These are phyloP conservation scores for Hetaerina americana DNA, from an alignment of 1,140 invertebrate species.

Conservation along the genomic window DNA sequence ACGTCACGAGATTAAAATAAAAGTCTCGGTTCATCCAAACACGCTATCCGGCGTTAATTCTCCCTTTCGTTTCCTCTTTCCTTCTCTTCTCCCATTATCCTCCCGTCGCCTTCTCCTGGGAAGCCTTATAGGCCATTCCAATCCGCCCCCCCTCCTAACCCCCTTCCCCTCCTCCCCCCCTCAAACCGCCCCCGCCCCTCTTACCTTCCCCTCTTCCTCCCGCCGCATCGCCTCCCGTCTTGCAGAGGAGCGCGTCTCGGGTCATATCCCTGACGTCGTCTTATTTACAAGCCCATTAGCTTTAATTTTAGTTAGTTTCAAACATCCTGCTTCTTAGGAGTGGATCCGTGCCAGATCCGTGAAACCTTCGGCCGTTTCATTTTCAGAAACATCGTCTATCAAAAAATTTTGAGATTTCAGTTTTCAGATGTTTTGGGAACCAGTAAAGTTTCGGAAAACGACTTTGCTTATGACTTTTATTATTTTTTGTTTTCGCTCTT, in stretches of 20 bases:
- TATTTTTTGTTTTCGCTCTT: too few species aligned
- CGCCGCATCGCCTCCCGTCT: too few species aligned
- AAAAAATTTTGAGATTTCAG: too few species aligned
- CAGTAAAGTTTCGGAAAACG: too few species aligned
- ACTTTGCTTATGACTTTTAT: too few species aligned
- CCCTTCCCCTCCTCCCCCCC: background rate
- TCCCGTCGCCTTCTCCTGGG: background rate
- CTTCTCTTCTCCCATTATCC: background rate
- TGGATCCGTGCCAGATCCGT: background rate
- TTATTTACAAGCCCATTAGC: background rate
- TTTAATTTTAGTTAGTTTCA: constrained; percentile 1
- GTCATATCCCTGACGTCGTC: background rate
- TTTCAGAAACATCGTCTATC: background rate
- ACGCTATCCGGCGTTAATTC: background rate
- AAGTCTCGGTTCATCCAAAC: background rate
- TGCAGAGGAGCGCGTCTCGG: background rate
- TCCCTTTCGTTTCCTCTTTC: background rate
- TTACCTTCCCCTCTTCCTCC: background rate
- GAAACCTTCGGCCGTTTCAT: background rate
- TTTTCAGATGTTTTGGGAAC: too few species aligned
- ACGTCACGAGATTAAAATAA: too few species aligned
- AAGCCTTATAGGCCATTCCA: too few species aligned
- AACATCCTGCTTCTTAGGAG: background rate
- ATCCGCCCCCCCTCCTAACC: background rate
- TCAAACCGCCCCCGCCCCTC: background rate